Base-by-base conservation (phyloP, 2,888 invertebrate genomes). In the Erebia ligea region DNA sequence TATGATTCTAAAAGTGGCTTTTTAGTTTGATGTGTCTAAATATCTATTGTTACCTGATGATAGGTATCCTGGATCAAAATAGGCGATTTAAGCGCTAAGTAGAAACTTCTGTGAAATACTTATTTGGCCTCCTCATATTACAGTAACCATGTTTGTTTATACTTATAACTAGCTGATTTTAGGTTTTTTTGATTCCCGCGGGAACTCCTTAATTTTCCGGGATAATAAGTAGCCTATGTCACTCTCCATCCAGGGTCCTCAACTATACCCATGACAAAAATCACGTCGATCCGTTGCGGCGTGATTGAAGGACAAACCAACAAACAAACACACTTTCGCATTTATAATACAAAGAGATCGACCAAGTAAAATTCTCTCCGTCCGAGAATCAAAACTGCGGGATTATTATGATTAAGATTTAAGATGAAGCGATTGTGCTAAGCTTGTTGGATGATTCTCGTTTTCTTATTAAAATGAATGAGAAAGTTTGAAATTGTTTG, bases 351-450 rank as follows among this genome's bases (percentile, higher is more conserved):
- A 45, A 34, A 34, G 34, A 34, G 34, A 34, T 42, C 45, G 13
- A 45, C 45, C 3, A 13, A 45, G 45, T 45, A 45, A 45, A 11
- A 45, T 45, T 45, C 11, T 45, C 45, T 45, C 45, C 4, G 45
- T 45, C 45, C 13, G 13, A 45, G 45, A 85, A 84, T 87, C 83
- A 83, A 34, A 84, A 84, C 84, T 81, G 81, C 77, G 85, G 86
- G 84, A 90, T 89, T 87, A 86, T 84, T 87, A 86, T 91, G 88
- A 91, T 90, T 89, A 90, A 90, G 92, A 91, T 90, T 90, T 89
- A 90, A 90, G 92, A 91, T 90, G 84, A 80, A 82, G 81, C 82
- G 87, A 92, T 91, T 90, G 89, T 87, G 83, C 83, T 84, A 81
- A 91, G 87, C 85, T 92, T 88, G 86, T 87, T 82, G 78, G 82